Conservation (phyloP, 1,140 invertebrate genomes). For the Sarcophaga peregrina region DNA sequence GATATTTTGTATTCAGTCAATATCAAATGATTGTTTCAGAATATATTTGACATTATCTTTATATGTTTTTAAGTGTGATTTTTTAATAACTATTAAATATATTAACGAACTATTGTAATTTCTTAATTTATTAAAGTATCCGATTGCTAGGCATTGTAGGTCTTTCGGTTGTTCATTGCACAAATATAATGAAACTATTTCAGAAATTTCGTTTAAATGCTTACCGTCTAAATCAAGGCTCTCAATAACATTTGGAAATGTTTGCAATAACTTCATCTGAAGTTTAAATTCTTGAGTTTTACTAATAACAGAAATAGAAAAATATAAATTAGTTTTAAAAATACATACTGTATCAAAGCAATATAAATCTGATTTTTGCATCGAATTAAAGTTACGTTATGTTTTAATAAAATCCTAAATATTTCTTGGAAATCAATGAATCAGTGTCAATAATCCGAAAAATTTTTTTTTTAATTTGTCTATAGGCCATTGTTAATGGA, state of each 20-base stretch:
- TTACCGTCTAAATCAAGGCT: conserved; percentile 68
- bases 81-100: conserved; percentile 57
- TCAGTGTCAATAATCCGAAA: too few relatives aligned
- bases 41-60: conserved; percentile 51
- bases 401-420: too few relatives aligned
- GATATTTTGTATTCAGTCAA: neutral
- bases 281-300: conserved; percentile 71
- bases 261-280: conserved; percentile 67
- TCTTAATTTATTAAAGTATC: conserved; percentile 49
- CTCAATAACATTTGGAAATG: conserved; percentile 66
- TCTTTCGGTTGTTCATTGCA: conserved; percentile 66
- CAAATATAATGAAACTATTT: conserved; percentile 67
- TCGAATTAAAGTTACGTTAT: too few relatives aligned
- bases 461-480: too few relatives aligned
- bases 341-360: neutral
- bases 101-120: conserved; percentile 59
- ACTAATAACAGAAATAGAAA: conserved; percentile 50
- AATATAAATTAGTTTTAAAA: neutral
- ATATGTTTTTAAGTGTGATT: conserved; percentile 55
- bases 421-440: too few relatives aligned
- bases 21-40: conserved; percentile 26
- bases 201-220: conserved; percentile 68
- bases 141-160: conserved; percentile 64
- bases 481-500: too few relatives aligned
- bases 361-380: too few relatives aligned